Evolutionary conservation across 92 coral and sea anemone genomes (phyloP), one percentile per base, ranked within the genome.

Genomic region (Zoanthus solanderi): DNA sequence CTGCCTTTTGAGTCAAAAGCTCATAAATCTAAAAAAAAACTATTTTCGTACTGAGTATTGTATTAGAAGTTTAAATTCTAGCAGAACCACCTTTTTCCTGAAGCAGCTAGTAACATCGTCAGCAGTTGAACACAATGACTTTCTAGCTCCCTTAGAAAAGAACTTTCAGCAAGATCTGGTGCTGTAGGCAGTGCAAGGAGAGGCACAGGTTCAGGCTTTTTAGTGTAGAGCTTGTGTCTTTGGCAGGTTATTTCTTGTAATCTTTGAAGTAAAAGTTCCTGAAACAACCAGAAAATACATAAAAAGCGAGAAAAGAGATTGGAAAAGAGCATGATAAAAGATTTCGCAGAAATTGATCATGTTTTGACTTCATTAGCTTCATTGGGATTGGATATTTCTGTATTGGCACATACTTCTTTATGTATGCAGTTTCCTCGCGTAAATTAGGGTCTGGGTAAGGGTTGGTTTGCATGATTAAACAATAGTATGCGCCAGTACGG

Each of bases 181-280:
- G 18, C 67, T n/a, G 67, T 54, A 23, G 85, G 75, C 56, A 74
- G 87, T 46, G 90, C 23, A 29, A 83, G 92, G 6, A 89, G 89
- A 7, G 93, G 92, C 8, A 92, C 90, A 30, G 90, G 86, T 60
- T 86, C 81, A 31, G 94, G 60, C 76, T 71, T 91, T 80, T 91
- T 90, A 52, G 88, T 89, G 89, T 86, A 95, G 7, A 95, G 91
- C 81, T 86, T 86, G 87, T 90, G 88, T 74, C 98, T 84, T 60
- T 93, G 94, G 54, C 88, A 80, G 45, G 94, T 90, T 34, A 93
- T 85, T 46, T 93, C 92, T 53, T 91, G 92, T 17, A 95, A 94
- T 71, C 90, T 95, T 65, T 83, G 74, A 61, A 95, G 75, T 87
- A 95, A 81, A 71, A 88, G 84, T 76, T 94, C 96, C 98, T 95